Evolutionary conservation across 2,888 invertebrate species (phyloP), one percentile per base, ranked within the genome.

Genomic region (Sphaerophoria taeniata): DNA sequence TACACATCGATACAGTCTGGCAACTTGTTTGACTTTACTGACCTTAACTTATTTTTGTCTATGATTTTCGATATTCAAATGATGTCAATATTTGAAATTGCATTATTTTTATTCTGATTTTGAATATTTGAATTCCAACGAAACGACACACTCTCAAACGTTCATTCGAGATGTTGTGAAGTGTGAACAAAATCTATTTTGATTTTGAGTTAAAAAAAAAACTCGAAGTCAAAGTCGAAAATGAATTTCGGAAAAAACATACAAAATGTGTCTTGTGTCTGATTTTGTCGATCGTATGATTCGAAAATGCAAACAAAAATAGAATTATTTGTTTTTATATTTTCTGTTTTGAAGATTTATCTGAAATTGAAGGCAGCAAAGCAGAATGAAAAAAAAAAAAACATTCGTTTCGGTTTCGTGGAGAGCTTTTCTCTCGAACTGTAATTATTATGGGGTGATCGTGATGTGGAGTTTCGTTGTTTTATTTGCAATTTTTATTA

Each of bases 261-360:
- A 65, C 58, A 58, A 45, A 16, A 36, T 14, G 24, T 24, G 24
- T 43, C 49, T 55, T 65, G 14, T 60, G 58, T 67, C 72, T 75
- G 56, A 33, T 60, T 56, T 71, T 75, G 58, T 71, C 47, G 67
- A 81, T 72, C 76, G 76, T 47, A 45, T 76, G 76, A 76, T 65
- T 76, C 43, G 65, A 39, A 53, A 51, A 51, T 53, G n/a, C 74
- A 55, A 80, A 67, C 72, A 61, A 82, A 82, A 82, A 82, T 82
- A 82, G 81, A 72, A 43, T 55, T 71, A 65, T 81, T 70, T 39
- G n/a, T 51, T 24, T 67, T 67, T 49, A 9, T 34, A 12, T 43
- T 61, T 14, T 14, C 33, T 47, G 3, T 33, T 6, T 47, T 47
- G 31, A 39, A 39, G 24, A 31, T 43, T 24, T 12, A 43, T 43